Conservation (phyloP, 2,888 invertebrate species). For the Temnothorax unifasciatus region DNA sequence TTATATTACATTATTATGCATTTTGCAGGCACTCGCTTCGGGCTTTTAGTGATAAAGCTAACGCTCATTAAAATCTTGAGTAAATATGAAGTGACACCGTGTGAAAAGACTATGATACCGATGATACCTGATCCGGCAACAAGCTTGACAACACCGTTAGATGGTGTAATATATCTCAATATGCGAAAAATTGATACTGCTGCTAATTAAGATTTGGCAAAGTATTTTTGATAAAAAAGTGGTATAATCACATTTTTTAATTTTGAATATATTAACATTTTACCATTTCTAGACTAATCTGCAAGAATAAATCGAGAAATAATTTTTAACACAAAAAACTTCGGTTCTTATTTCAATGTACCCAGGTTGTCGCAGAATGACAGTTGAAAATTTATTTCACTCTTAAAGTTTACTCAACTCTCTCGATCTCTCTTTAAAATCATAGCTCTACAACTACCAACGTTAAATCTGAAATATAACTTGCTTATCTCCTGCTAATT, state of each 20-base stretch:
- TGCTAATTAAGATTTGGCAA: not conserved
- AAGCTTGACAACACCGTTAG: slow-evolving; percentile 59
- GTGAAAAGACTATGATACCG: slow-evolving; percentile 76
- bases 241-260: not conserved
- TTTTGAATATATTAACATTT: not conserved
- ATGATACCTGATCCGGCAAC: slow-evolving; percentile 71
- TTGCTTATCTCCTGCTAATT: not conserved
- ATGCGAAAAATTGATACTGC: slow-evolving; percentile 33
- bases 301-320: not conserved
- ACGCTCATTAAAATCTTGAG: slow-evolving; percentile 76
- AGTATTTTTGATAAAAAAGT: not conserved
- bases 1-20: not conserved
- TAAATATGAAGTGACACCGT: slow-evolving; percentile 76
- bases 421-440: not conserved
- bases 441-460: not conserved
- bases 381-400: not conserved
- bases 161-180: slow-evolving; percentile 74
- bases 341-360: not conserved
- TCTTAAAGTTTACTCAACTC: not conserved
- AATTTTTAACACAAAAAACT: not conserved
- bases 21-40: slow-evolving; percentile 78
- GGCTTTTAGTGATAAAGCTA: slow-evolving; percentile 79
- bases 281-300: not conserved
- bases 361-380: not conserved
- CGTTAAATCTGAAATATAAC: not conserved